Base-by-base conservation (phyloP, 1,140 invertebrate genomes). In the Tetranychus cinnabarinus region DNA sequence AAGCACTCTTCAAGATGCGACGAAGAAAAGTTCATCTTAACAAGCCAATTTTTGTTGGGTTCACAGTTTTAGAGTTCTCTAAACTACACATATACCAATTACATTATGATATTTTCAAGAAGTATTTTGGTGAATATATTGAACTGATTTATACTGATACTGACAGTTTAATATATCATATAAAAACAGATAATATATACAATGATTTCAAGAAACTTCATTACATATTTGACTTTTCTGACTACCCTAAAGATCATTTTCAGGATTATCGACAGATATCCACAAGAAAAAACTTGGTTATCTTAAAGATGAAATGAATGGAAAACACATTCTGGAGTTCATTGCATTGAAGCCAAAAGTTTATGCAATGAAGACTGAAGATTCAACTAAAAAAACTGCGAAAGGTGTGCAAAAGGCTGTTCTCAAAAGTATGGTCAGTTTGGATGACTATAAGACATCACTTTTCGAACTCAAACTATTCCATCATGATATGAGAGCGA, bases 71-170 rank as follows among this genome's bases (percentile, higher is more conserved):
- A 5, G 67, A 69, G 36, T 12, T 68, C 10, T 48, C 55, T 5
- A 71, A 71, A 62, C 36, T 52, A 1, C 52, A 66, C 3, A 68
- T 70, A 66, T 71, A 70, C 59, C 60, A 70, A 34, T 70, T 72
- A 56, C 66, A 71, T 54, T 71, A 70, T 46, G 67, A 69, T 37
- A 47, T 61, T 35, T 68, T 67, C 58, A 31, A n/a, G n/a, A 65
- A 69, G 61, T 64, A 63, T 59, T 73, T 69, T 67, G 65, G 65
- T 34, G 42, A 66, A 0, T 68, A 67, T 36, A 63, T 67, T 12
- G 61, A 59, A 35, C 59, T 74, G 0, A 63, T 69, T n/a, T 73
- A 70, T 56, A 73, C 68, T 13, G 75, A 77, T 65, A 76, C 74
- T 6, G 74, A 77, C 62, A 68, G 64, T 58, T 69, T 75, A 8